A percentile compares a stretch with the other conserved stretches of the same genome.
phyloP scores from a whole-genome alignment of 2,888 invertebrate species.

The Yponomeuta sedellus region DNA sequence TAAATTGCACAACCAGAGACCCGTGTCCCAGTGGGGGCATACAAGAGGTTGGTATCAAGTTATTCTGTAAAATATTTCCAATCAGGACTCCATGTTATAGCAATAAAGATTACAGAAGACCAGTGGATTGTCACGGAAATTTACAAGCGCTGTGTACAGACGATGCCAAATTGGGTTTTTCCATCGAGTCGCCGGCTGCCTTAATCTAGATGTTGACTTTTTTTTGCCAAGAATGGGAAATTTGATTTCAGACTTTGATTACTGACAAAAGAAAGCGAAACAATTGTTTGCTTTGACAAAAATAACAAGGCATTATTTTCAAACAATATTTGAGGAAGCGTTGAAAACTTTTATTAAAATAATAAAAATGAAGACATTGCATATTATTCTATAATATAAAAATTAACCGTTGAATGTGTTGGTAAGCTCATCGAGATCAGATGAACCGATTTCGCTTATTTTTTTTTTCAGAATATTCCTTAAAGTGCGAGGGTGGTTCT shows the following conservation, averaged over 20 bases:
- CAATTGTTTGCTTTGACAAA: too few species aligned
- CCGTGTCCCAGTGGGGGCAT: too few species aligned
- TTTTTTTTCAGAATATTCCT: too few species aligned
- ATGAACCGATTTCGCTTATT: too few species aligned
- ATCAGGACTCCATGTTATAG: conserved; percentile 23
- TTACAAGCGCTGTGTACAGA: background rate
- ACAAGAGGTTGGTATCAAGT: too few species aligned
- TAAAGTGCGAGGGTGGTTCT: too few species aligned
- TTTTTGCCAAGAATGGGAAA: background rate
- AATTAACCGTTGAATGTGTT: too few species aligned
- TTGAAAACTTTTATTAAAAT: background rate
- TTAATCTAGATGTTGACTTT: background rate
- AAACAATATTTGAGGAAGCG: background rate
- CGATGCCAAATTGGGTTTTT: background rate
- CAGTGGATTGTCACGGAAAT: background rate
- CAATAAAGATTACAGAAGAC: conserved; percentile 40
- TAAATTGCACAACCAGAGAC: too few species aligned
- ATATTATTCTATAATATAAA: too few species aligned
- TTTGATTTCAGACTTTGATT: background rate
- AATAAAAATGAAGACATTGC: too few species aligned
- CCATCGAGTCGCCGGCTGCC: background rate
- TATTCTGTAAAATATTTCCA: background rate
- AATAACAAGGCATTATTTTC: background rate
- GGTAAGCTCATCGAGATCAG: too few species aligned
- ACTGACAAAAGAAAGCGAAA: background rate